Conservation (phyloP, 2,888 invertebrate genomes). For the Meta bourneti region DNA sequence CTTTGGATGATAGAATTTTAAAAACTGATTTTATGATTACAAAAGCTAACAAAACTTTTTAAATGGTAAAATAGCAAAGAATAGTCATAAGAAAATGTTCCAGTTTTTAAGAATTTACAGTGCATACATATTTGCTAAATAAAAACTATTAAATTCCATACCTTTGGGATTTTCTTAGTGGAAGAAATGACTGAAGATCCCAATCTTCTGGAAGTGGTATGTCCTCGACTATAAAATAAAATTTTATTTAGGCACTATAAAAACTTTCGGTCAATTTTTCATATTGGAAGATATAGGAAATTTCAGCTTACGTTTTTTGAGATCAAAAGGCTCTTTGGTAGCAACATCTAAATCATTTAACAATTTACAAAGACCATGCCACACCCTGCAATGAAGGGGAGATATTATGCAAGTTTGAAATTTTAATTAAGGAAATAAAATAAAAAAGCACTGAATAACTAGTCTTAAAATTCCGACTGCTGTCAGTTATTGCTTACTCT, state of each 20-base stretch:
- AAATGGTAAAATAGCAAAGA: neutral
- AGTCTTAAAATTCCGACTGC: too few species aligned
- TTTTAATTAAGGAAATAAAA: too few species aligned
- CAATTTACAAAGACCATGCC: slow-evolving; percentile 89
- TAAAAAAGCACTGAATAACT: too few species aligned
- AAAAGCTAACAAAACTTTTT: too few species aligned
- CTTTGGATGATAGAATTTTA: too few species aligned
- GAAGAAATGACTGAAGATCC: slow-evolving; percentile 89
- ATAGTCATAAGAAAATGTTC: too few species aligned
- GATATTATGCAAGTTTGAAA: neutral
- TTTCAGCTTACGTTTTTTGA: slow-evolving; percentile 83
- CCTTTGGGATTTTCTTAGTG: slow-evolving; percentile 83
- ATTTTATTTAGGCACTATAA: neutral
- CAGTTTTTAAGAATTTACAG: too few species aligned
- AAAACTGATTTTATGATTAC: too few species aligned
- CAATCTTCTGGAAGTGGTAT: slow-evolving; percentile 89
- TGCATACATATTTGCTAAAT: neutral
- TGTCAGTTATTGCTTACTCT: too few species aligned
- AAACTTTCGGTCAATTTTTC: neutral
- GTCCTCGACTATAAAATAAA: slow-evolving; percentile 83
- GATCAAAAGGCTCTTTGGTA: slow-evolving; percentile 82
- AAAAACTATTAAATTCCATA: slow-evolving; percentile 61
- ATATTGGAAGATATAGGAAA: neutral
- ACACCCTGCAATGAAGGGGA: slow-evolving; percentile 82
- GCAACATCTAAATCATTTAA: slow-evolving; percentile 85